phyloP scores from a whole-genome alignment of 2,113 vertebrate genomes.

The Camelus dromedarius region DNA sequence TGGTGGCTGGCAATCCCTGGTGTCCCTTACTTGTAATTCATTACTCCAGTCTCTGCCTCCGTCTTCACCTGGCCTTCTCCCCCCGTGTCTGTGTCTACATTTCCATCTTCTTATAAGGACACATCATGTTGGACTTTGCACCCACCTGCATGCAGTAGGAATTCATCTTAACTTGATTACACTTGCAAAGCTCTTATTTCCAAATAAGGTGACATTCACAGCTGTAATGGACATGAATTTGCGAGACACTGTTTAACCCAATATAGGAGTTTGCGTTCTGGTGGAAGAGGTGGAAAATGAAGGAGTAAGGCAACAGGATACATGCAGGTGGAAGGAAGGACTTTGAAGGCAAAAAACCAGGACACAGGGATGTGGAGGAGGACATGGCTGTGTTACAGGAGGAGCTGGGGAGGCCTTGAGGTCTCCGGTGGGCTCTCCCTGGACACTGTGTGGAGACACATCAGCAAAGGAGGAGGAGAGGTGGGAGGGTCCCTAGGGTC shows the following conservation, averaged over 20 bases:
- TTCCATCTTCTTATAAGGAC: background rate
- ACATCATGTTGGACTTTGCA: rapidly evolving
- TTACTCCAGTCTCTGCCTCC: rapidly evolving
- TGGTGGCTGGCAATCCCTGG: rapidly evolving
- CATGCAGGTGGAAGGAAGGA: background rate
- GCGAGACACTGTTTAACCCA: background rate
- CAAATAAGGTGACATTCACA: background rate
- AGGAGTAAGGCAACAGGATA: rapidly evolving
- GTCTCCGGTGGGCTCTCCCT: rapidly evolving
- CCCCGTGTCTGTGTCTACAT: background rate
- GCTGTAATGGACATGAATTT: background rate
- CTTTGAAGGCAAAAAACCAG: background rate
- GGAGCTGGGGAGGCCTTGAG: too few relatives aligned
- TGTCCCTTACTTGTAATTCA: background rate
- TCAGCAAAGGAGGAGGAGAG: background rate
- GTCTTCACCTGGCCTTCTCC: background rate
- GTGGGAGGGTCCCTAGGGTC: background rate
- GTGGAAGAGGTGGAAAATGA: rapidly evolving
- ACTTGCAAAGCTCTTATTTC: background rate
- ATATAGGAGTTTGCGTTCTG: background rate
- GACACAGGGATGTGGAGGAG: rapidly evolving
- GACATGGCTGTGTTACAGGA: background rate
- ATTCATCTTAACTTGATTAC: background rate
- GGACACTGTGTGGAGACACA: rapidly evolving
- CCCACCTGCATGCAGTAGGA: rapidly evolving